phyloP scores from a whole-genome alignment of 1,140 invertebrate genomes.

The Bursaphelenchus mucronatus region DNA sequence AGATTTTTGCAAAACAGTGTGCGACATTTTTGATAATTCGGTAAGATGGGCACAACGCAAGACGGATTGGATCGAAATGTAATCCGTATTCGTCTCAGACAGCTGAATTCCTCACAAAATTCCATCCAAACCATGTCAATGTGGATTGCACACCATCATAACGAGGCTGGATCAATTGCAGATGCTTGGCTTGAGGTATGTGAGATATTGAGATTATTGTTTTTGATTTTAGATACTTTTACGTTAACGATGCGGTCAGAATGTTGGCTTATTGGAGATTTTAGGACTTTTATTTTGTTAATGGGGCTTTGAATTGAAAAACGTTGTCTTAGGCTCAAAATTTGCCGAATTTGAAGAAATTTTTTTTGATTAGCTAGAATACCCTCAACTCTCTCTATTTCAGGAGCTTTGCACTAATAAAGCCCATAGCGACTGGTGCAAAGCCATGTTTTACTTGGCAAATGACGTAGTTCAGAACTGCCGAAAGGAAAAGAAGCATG shows the following conservation, averaged over 20 bases:
- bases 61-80: conserved; percentile 7
- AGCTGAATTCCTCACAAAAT: conserved; percentile 1
- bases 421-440: conserved; percentile 2
- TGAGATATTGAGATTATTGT: background rate
- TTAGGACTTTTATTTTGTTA: no score
- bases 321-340: no score
- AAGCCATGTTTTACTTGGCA: conserved; percentile 6
- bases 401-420: conserved; percentile 13
- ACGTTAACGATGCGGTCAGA: no score
- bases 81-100: background rate
- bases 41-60: no score
- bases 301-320: no score
- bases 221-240: no score
- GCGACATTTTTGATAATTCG: no score
- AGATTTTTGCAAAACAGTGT: no score
- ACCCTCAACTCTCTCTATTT: background rate
- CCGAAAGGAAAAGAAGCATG: conserved; percentile 3
- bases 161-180: background rate
- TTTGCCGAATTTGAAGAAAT: no score
- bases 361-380: background rate
- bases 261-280: no score
- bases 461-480: conserved; percentile 17
- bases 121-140: conserved; percentile 19
- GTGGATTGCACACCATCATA: conserved; percentile 17
- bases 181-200: conserved; percentile 14